Evolutionary conservation across 2,888 invertebrate species (phyloP), one percentile per base, ranked within the genome.

Genomic region (Yponomeuta evonymella): DNA sequence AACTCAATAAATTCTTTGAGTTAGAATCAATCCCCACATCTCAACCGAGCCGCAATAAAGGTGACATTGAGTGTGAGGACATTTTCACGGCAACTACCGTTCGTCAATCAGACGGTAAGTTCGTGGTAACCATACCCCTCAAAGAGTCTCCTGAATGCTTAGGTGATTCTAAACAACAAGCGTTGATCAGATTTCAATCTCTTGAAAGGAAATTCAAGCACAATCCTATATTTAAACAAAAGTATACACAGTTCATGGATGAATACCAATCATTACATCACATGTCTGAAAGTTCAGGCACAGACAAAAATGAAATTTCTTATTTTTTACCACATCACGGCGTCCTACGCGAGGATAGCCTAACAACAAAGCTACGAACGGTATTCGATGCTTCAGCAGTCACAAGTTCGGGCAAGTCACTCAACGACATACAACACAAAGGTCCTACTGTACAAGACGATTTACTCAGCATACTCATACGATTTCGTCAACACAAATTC

Each of bases 401-500:
- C 36, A 58, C 72, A 4, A 71, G 33, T 6, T 67, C 68, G 3
- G 74, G 73, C 1, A 33, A 71, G 10, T 72, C 71, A 4, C 48
- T 73, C 10, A 65, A 65, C 30, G 65, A 65, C 30, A n/a, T 64
- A n/a, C 64, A 64, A 64, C 72, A 58, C 11, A 63, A 71, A 2
- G 72, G 72, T 2, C 71, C 73, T 2, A 69, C 63, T 23, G 48
- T 73, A 23, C 73, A 73, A 67, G 72, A 73, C 51, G 63, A 62
- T n/a, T 69, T 73, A 58, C 58, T 71, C 30, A 68, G 48, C 8
- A 72, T 71, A 12, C 58, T 71, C 12, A 15, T 72, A 23, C 67
- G 71, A 12, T 72, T 72, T 36, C 48, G 71, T 11, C 71, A 73
- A 30, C 70, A 73, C 51, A 71, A 69, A 11, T 70, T 33, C 67